These are phyloP conservation scores for Ectobius pallidus DNA, from an alignment of 2,888 invertebrate species.

Conservation along the genomic window DNA sequence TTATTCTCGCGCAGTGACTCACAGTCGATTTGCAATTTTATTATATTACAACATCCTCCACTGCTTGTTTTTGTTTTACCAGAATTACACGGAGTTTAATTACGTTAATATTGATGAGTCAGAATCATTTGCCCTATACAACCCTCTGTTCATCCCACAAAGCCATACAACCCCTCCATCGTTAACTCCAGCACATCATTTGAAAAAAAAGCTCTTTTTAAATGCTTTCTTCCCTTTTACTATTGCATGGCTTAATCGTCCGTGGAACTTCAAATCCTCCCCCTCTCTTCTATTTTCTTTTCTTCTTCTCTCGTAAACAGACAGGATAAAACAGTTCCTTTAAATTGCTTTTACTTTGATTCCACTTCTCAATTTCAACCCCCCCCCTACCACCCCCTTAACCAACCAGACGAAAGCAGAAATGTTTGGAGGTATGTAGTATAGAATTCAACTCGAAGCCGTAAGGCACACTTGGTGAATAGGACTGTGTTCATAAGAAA, in stretches of 20 bases:
- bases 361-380: neutral
- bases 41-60: too few species aligned
- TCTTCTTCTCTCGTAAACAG: neutral
- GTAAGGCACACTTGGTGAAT: slow-evolving; percentile 15
- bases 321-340: slow-evolving; percentile 21
- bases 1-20: too few species aligned
- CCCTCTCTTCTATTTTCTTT: neutral
- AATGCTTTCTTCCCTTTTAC: slow-evolving; percentile 15
- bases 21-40: too few species aligned
- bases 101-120: neutral
- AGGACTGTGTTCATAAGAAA: neutral
- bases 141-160: neutral
- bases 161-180: neutral
- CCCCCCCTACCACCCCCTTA: neutral
- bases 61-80: too few species aligned
- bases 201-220: neutral
- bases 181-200: neutral
- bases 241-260: slow-evolving; percentile 16
- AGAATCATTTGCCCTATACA: neutral
- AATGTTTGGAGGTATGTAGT: slow-evolving; percentile 1
- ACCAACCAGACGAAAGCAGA: neutral
- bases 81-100: too few species aligned
- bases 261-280: neutral
- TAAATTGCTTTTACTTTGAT: slow-evolving; percentile 27
- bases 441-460: neutral